Percentiles rank a stretch among this genome's conserved stretches.
phyloP scores from a whole-genome alignment of 2,888 invertebrate species.

The Frankliniella fusca region DNA sequence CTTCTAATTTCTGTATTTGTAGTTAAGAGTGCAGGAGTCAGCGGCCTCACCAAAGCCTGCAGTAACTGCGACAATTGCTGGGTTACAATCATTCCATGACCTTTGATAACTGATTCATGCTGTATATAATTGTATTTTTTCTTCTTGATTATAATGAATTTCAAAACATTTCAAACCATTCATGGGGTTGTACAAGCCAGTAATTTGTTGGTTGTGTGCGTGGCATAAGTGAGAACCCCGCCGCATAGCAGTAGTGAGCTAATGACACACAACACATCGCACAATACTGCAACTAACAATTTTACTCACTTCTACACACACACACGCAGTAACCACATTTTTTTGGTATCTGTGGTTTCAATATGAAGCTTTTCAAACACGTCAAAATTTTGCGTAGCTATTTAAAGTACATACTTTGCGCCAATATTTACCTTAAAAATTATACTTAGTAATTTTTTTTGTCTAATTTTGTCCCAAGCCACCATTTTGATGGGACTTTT shows the following conservation, averaged over 20 bases:
- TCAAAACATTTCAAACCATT: neutral
- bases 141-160: neutral
- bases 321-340: neutral
- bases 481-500: too few relatives aligned
- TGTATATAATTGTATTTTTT: neutral
- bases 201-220: constrained; percentile 16
- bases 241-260: constrained; percentile 24
- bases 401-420: neutral
- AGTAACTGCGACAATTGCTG: constrained; percentile 20
- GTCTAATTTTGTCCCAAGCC: neutral
- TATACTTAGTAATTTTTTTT: neutral
- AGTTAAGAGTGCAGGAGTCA: constrained; percentile 22
- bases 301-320: neutral
- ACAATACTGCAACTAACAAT: neutral
- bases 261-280: constrained; percentile 4
- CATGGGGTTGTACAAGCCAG: constrained; percentile 9
- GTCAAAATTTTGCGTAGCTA: too few relatives aligned
- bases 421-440: neutral
- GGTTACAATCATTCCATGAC: constrained; percentile 20
- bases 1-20: constrained; percentile 23
- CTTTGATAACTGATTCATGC: neutral
- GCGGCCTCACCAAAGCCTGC: constrained; percentile 7
- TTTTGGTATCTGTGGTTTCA: constrained; percentile 7
- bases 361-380: neutral
- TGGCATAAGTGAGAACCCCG: constrained; percentile 16